Evolutionary conservation across 2,113 vertebrate species (phyloP), one percentile per base, ranked within the genome.

Genomic region (Atlantisia rogersi): DNA sequence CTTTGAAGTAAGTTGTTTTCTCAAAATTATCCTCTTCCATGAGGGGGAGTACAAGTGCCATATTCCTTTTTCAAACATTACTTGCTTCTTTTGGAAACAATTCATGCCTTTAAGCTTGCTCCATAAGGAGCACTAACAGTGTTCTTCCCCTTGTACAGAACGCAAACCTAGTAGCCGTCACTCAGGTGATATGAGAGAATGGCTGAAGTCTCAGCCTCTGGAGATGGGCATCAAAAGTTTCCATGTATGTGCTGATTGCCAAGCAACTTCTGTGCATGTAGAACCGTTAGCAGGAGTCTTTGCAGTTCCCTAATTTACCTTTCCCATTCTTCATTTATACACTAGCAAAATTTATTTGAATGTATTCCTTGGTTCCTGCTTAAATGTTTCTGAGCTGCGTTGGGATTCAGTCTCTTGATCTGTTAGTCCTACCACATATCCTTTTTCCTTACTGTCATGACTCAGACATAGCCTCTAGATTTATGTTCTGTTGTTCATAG

Each of bases 1-100:
- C 59, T 82, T 80, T 12, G 65, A 94, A 94, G 84, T 91, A 78
- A 63, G 75, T 73, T 5, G 22, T 64, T 91, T 95, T 95, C 64
- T 95, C 64, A 32, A 79, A 86, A 48, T 50, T 44, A 39, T 40
- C 5, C 50, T 59, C 39, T 84, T 67, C 90, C 35, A 1, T 90
- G 69, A 62, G 35, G 64, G 12, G 22, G 10, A 64, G 22, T 69
- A 6, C 42, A 70, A 82, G 42, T 68, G 29, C 44, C 20, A 4
- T 53, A 28, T 39, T 75, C 12, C 50, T 77, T 50, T 87, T 88
- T 50, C 44, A 75, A 74, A 19, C 28, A 7, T 71, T 50, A 5
- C 40, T 60, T 70, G 46, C 10, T 31, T 87, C 37, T 60, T 88
- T 71, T 25, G 56, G 25, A 84, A 48, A 5, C 32, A 68, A 7